phyloP scores from a whole-genome alignment of 2,797 vertebrate genomes.

The Sorex maritimensis region DNA sequence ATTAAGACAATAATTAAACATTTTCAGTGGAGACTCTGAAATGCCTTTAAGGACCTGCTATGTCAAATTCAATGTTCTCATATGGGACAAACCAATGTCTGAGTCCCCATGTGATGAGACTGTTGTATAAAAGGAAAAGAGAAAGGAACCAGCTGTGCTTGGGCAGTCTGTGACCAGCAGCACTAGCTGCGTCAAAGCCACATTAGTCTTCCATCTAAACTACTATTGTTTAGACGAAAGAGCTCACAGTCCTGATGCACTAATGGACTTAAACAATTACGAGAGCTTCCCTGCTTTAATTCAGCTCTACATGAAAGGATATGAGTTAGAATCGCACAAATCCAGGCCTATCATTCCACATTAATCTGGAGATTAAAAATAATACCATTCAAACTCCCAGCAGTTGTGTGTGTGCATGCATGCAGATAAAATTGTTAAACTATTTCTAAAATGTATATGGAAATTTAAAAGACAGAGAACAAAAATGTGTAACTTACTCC shows the following conservation, averaged over 20 bases:
- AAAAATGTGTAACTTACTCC: neutral
- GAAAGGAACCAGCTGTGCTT: neutral
- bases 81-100: neutral
- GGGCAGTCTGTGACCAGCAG: neutral
- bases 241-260: neutral
- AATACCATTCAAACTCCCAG: neutral
- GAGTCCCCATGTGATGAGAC: neutral
- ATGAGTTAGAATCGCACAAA: neutral
- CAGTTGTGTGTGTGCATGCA: neutral
- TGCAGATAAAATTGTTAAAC: neutral
- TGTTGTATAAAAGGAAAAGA: constrained; percentile 28
- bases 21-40: neutral
- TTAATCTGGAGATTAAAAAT: neutral
- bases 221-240: constrained; percentile 1
- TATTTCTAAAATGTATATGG: constrained; percentile 1
- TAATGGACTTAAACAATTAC: constrained; percentile 58
- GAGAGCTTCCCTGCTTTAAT: constrained; percentile 5
- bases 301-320: neutral
- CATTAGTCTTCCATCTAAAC: constrained; percentile 59
- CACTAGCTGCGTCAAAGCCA: neutral
- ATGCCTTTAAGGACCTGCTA: neutral
- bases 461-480: neutral
- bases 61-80: neutral
- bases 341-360: neutral
- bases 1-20: constrained; percentile 41